Base-by-base conservation (phyloP, 2,888 invertebrate genomes). In the Rhagonycha lutea region DNA sequence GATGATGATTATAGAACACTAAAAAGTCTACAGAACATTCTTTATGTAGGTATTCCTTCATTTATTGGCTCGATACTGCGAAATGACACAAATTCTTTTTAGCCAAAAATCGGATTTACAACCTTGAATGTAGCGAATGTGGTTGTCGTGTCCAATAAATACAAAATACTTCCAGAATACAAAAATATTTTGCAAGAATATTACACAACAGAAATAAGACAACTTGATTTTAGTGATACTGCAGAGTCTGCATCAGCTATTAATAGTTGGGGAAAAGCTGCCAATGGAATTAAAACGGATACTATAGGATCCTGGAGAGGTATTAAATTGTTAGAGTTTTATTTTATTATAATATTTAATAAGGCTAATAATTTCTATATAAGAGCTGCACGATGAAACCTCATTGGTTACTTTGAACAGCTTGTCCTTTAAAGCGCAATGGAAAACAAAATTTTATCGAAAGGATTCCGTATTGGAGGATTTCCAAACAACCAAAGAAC, bases 381-480 rank as follows among this genome's bases (percentile, higher is more conserved):
- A 83, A 10, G 86, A 87, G 63, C 83, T 92, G 11, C 85, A 85
- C 23, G 85, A 89, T 0, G 85, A 89, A 4, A 92, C 93, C 0
- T 88, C 91, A 81, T 90, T 95, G 88, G 86, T 95, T 47, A 88
- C 95, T 68, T 93, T 94, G 81, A 95, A 95, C 82, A 94, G 94
- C 0, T 89, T 95, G 83, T 94, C 94, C 85, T 95, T 94, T 89
- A 93, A 93, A 79, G 94, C 94, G n/a, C 90, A 90, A 10, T 95
- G 95, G 95, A 90, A 91, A 77, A 89, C 90, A 24, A 89, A 92
- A 0, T 95, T 95, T 84, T 90, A 92, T 77, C 85, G 86, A 11
- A 85, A 84, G 3, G 81, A 84, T 14, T 93, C 93, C 0, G 83
- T 81, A 70, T 83, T 88, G 1, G 90, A 91, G 60, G 90, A 92